Percentiles rank a stretch among this genome's conserved stretches.
Evolutionary conservation across 2,113 vertebrate genomes (phyloP).

Genomic region (Brachyistius frenatus): DNA sequence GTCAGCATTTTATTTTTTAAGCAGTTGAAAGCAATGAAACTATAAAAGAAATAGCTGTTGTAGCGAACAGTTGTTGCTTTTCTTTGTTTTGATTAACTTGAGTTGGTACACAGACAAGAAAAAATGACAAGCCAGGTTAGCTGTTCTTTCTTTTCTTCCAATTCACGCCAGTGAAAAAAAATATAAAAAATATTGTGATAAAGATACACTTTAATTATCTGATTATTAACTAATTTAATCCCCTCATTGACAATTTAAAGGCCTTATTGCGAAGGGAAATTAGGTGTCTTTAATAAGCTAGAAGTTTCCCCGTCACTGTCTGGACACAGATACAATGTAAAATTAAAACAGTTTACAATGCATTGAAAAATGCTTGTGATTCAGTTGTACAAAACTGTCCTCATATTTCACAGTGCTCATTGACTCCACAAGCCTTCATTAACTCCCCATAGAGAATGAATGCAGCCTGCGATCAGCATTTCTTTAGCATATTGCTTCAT

Average conservation of each 20-base stretch:
- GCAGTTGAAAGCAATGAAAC: not conserved
- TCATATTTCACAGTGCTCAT: conserved; percentile 76
- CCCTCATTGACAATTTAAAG: not conserved
- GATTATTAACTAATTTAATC: conserved; percentile 2
- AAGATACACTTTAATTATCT: conserved; percentile 2
- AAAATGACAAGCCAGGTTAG: no score
- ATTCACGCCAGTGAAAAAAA: conserved; percentile 19
- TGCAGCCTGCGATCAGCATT: conserved; percentile 30
- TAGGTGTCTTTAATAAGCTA: not conserved
- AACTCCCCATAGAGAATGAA: conserved; percentile 23
- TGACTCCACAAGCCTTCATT: conserved; percentile 30
- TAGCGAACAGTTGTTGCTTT: not conserved
- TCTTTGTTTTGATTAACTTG: not conserved
- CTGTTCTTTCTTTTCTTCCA: no score
- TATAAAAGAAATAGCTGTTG: not conserved
- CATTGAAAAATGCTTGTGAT: conserved; percentile 34
- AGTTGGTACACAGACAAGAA: no score
- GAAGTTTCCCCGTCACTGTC: not conserved
- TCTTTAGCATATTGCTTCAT: conserved; percentile 78
- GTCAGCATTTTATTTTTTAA: not conserved
- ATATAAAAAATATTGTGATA: not conserved
- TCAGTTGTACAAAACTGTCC: conserved; percentile 56
- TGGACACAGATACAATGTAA: conserved; percentile 18
- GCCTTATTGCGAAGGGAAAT: conserved; percentile 12
- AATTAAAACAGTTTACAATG: conserved; percentile 16